Percentiles rank a stretch among this genome's conserved stretches.
These are phyloP conservation scores for Elaphurus davidianus DNA, from an alignment of 2,113 vertebrate genomes.

Conservation along the genomic window DNA sequence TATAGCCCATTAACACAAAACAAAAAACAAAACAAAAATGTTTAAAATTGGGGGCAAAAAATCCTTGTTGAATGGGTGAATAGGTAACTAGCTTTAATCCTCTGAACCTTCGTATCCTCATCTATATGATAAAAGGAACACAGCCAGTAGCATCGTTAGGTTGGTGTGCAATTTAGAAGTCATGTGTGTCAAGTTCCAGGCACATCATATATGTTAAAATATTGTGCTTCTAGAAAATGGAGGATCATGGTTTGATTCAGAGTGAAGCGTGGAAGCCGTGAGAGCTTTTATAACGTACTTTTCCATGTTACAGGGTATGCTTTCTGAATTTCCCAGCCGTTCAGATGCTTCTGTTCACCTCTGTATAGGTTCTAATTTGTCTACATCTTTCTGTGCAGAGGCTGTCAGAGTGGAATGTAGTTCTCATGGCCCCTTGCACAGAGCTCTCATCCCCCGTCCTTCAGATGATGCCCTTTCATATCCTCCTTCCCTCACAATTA, in stretches of 20 bases:
- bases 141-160: not conserved
- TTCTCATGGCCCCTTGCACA: accelerated
- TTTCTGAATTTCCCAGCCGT: not conserved
- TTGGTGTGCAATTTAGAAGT: no score
- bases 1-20: no score
- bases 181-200: not conserved
- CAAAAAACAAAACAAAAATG: not conserved
- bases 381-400: not conserved
- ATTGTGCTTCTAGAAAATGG: not conserved
- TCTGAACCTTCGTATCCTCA: not conserved
- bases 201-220: not conserved
- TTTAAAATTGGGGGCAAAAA: not conserved
- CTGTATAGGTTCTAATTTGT: not conserved
- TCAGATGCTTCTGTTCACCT: not conserved
- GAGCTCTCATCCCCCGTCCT: not conserved
- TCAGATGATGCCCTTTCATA: not conserved
- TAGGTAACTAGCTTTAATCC: not conserved
- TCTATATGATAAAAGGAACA: not conserved
- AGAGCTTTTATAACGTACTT: not conserved
- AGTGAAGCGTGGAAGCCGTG: accelerated
- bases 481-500: not conserved
- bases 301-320: not conserved
- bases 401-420: not conserved
- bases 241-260: not conserved
- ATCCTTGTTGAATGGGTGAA: not conserved